Percentiles rank a stretch among this genome's conserved stretches.
Conservation (phyloP, 2,113 vertebrate species). For the Tachysurus fulvidraco region DNA sequence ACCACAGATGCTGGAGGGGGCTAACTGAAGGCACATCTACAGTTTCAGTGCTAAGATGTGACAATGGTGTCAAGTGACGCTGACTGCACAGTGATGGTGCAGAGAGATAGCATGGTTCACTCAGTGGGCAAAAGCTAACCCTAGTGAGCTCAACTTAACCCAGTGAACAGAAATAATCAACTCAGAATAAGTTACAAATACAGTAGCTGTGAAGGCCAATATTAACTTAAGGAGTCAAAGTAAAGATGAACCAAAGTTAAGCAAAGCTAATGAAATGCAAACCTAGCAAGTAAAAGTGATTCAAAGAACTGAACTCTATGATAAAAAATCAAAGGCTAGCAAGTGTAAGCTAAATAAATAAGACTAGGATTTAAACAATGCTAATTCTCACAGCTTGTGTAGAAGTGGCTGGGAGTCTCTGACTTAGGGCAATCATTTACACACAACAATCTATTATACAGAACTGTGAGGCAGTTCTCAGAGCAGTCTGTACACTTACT, state of each 20-base stretch:
- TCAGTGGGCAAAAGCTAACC: not conserved
- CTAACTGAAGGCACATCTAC: not conserved
- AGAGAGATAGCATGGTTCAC: not conserved
- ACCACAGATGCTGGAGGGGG: not conserved
- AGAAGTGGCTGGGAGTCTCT: not conserved
- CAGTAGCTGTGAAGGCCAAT: no score
- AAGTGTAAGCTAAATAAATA: not conserved
- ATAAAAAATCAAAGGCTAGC: not conserved
- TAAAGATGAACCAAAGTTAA: not conserved
- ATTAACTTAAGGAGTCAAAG: not conserved
- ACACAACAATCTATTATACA: not conserved
- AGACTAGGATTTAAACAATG: not conserved
- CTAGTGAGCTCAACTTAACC: not conserved
- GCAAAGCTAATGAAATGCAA: not conserved
- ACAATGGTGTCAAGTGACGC: not conserved
- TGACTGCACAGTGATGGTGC: no score
- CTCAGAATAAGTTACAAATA: no score
- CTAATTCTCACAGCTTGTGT: not conserved
- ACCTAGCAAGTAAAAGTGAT: not conserved
- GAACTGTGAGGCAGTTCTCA: not conserved
- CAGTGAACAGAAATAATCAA: no score
- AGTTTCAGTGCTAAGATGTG: not conserved
- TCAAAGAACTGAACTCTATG: not conserved
- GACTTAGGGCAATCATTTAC: not conserved
- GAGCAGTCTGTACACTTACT: not conserved